Conservation (phyloP, 2,888 invertebrate species). For the Nymphalis c-album region DNA sequence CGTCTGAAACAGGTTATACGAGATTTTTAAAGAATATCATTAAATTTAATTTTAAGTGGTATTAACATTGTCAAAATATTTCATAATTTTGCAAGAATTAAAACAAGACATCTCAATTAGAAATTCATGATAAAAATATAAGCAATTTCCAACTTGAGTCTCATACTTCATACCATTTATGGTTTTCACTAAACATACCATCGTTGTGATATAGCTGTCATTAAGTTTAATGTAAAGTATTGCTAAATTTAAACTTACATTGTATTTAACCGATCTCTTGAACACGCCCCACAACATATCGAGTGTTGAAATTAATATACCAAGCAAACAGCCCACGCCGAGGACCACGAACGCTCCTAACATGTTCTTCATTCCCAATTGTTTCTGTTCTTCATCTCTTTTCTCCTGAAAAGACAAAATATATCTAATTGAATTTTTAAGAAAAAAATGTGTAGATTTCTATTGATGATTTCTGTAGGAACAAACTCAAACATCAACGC, state of each 20-base stretch:
- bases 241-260: conserved; percentile 51
- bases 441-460: too few relatives aligned
- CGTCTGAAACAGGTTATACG: conserved; percentile 57
- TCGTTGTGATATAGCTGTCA: too few relatives aligned
- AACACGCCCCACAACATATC: conserved; percentile 78
- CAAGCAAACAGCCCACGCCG: conserved; percentile 64
- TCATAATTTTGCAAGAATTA: neutral
- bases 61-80: too few relatives aligned
- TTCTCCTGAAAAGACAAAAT: conserved; percentile 45
- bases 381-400: conserved; percentile 55
- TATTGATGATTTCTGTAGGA: too few relatives aligned
- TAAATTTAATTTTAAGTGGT: neutral
- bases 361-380: conserved; percentile 73
- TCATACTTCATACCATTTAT: neutral
- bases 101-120: neutral
- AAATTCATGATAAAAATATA: neutral
- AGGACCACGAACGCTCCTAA: conserved; percentile 73
- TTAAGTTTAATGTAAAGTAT: too few relatives aligned
- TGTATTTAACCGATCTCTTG: conserved; percentile 71
- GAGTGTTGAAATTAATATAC: conserved; percentile 62
- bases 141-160: neutral
- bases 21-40: neutral
- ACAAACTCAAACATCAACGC: too few relatives aligned
- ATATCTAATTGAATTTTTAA: too few relatives aligned
- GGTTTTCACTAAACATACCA: neutral